Percentiles rank a stretch among this genome's conserved stretches.
Conservation (phyloP, 2,888 invertebrate species). For the Drosophila anomelani region DNA sequence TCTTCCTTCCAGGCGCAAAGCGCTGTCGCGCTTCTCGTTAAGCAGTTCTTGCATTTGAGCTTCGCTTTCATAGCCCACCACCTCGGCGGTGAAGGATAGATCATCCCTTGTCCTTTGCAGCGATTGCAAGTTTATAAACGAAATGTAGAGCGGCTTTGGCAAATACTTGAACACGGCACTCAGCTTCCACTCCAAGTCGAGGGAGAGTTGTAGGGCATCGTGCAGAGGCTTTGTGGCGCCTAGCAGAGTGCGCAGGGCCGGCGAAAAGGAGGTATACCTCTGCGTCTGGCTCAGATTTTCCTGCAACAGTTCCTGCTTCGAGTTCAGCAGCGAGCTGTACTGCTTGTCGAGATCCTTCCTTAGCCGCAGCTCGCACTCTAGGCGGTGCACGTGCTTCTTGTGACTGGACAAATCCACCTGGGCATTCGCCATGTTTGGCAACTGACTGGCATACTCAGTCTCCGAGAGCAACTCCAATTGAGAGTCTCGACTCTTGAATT, state of each 20-base stretch:
- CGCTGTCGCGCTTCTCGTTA: conserved; percentile 25
- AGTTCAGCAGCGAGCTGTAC: conserved; percentile 90
- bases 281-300: conserved; percentile 91
- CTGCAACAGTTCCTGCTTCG: conserved; percentile 90
- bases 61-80: conserved; percentile 66
- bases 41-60: conserved; percentile 62
- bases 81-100: conserved; percentile 44
- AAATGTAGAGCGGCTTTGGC: conserved; percentile 92
- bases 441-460: conserved; percentile 90
- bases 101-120: conserved; percentile 55
- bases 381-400: conserved; percentile 91
- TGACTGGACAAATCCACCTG: conserved; percentile 85
- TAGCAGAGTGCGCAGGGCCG: conserved; percentile 89
- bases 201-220: conserved; percentile 92
- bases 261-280: conserved; percentile 92
- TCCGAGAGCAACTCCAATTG: conserved; percentile 94
- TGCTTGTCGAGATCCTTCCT: conserved; percentile 92
- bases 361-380: conserved; percentile 96
- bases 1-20: conserved; percentile 31
- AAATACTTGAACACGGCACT: conserved; percentile 90
- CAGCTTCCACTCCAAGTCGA: conserved; percentile 92
- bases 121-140: conserved; percentile 91
- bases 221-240: conserved; percentile 95
- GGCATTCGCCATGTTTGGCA: conserved; percentile 75
- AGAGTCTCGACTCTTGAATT: conserved; percentile 98